Conservation (phyloP, 1,140 invertebrate genomes). For the Colletes latitarsis region DNA sequence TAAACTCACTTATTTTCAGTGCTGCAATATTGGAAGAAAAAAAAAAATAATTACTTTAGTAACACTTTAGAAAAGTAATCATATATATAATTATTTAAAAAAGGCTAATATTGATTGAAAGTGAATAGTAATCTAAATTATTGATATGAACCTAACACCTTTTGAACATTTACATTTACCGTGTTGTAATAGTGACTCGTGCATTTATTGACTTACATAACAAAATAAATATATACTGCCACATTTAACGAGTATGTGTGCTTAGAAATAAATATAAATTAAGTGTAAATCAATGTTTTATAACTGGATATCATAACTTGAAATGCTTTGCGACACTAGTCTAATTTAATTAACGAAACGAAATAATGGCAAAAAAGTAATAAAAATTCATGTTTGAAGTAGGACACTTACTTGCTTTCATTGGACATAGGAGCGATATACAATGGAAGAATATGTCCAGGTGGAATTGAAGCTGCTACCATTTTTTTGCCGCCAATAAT, state of each 20-base stretch:
- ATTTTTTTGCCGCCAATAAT: constrained; percentile 90
- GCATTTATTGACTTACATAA: constrained; percentile 7
- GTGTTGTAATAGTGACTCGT: constrained; percentile 10
- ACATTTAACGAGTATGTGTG: constrained; percentile 1
- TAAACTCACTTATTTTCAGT: constrained; percentile 73
- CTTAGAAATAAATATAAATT: background rate
- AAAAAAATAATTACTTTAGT: constrained; percentile 66
- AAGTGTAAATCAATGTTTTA: background rate
- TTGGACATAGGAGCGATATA: constrained; percentile 88
- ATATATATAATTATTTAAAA: background rate
- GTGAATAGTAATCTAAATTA: constrained; percentile 17
- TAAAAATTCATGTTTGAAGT: background rate
- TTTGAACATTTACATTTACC: constrained; percentile 33
- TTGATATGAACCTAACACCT: constrained; percentile 14
- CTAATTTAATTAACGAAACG: constrained; percentile 11
- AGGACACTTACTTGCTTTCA: constrained; percentile 86
- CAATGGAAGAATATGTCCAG: constrained; percentile 85
- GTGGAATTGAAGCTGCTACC: constrained; percentile 83
- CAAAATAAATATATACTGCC: background rate
- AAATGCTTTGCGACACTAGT: constrained; percentile 31
- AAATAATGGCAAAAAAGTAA: constrained; percentile 6
- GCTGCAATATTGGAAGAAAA: constrained; percentile 65
- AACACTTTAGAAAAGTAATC: constrained; percentile 30
- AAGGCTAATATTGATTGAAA: background rate
- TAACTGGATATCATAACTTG: background rate